Conservation (phyloP, 2,888 invertebrate species). For the Zygogramma bicolorata region DNA sequence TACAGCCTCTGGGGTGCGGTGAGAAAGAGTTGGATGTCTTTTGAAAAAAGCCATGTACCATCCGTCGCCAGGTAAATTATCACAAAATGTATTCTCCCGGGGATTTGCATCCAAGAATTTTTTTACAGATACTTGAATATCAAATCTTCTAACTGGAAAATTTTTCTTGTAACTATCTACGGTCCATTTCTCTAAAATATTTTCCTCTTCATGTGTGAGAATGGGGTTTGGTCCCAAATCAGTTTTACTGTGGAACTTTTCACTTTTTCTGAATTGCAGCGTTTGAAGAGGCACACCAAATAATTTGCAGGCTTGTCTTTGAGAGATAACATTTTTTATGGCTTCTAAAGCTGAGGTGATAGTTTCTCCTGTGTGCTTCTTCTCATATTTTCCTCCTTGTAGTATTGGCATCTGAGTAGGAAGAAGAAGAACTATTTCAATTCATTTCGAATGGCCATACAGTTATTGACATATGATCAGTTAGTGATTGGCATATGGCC, state of each 20-base stretch:
- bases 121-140: background rate
- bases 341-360: background rate
- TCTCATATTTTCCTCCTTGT: background rate
- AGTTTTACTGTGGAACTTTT: conserved; percentile 7
- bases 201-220: background rate
- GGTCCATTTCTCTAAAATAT: background rate
- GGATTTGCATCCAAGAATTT: background rate
- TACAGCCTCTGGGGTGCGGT: conserved; percentile 14
- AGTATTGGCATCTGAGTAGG: background rate
- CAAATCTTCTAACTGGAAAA: background rate
- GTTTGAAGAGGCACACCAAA: conserved; percentile 10
- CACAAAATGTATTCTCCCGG: conserved; percentile 17
- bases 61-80: conserved; percentile 27
- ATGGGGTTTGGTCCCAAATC: conserved; percentile 9
- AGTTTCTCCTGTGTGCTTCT: background rate
- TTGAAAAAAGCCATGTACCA: conserved; percentile 28
- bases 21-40: conserved; percentile 17
- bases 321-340: background rate
- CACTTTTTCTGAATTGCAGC: conserved; percentile 15
- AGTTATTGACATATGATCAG: background rate
- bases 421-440: background rate
- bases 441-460: background rate
- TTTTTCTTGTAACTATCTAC: background rate
- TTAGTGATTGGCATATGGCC: background rate
- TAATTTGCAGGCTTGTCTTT: background rate